Conservation (phyloP, 2,888 invertebrate species). For the Noctuana brunneofusca region DNA sequence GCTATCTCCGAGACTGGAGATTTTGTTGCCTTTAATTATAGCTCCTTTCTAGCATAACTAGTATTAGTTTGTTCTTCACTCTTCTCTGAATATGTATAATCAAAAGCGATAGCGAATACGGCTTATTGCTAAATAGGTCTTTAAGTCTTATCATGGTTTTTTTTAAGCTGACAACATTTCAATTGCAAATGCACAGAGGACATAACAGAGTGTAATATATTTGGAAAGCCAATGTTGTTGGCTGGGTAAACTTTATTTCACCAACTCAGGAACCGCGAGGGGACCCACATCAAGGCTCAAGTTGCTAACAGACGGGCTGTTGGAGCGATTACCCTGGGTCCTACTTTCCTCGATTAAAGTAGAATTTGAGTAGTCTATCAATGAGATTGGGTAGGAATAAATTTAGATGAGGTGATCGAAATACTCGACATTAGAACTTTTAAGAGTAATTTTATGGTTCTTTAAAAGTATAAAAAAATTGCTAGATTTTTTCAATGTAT, state of each 20-base stretch:
- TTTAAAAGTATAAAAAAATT: too few relatives aligned
- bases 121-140: too few relatives aligned
- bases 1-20: neutral
- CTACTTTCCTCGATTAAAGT: constrained; percentile 6
- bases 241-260: neutral
- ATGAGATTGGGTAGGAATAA: neutral
- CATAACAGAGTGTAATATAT: neutral
- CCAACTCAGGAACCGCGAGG: neutral
- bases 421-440: neutral
- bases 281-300: neutral
- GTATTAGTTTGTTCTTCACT: neutral
- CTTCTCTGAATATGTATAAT: too few relatives aligned
- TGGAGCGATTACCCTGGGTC: neutral
- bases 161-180: neutral
- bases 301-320: neutral
- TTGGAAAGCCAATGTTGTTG: neutral
- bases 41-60: neutral
- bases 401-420: neutral
- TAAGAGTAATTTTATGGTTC: neutral
- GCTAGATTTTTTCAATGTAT: too few relatives aligned
- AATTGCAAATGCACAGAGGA: neutral
- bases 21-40: neutral
- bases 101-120: too few relatives aligned
- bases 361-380: constrained; percentile 1
- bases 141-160: neutral